These are phyloP conservation scores for Pantala flavescens DNA, from an alignment of 1,140 invertebrate species.

Conservation along the genomic window DNA sequence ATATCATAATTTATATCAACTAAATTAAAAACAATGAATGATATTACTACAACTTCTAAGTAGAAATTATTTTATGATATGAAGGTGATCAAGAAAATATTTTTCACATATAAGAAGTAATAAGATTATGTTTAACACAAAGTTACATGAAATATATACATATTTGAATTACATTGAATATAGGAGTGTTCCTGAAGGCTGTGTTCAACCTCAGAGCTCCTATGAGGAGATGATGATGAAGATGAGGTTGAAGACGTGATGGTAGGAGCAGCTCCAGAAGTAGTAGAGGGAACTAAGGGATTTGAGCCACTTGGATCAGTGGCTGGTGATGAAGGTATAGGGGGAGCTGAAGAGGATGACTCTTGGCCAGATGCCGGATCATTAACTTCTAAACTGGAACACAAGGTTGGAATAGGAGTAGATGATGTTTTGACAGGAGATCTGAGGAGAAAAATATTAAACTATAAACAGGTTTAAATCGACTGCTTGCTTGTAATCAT, in stretches of 20 bases:
- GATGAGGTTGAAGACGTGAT: background rate
- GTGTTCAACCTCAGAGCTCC: slow-evolving; percentile 40
- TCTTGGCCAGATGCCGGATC: background rate
- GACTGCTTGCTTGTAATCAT: too few relatives aligned
- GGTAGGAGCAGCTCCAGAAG: background rate
- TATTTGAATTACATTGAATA: slow-evolving; percentile 42
- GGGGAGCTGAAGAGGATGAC: background rate
- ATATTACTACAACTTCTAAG: too few relatives aligned
- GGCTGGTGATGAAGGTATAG: background rate
- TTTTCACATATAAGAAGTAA: too few relatives aligned
- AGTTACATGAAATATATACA: too few relatives aligned
- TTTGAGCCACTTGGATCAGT: background rate
- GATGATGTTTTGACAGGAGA: background rate
- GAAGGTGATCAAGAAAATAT: too few relatives aligned
- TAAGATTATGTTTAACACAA: too few relatives aligned
- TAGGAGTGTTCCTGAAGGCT: slow-evolving; percentile 48
- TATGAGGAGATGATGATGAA: slow-evolving; percentile 32
- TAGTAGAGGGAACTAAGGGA: background rate
- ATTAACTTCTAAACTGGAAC: background rate
- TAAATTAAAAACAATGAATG: too few relatives aligned
- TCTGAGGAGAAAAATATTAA: background rate
- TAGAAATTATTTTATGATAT: too few relatives aligned
- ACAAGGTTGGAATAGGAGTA: background rate
- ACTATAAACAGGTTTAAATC: too few relatives aligned
- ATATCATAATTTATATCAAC: too few relatives aligned